Base-by-base conservation (phyloP, 1,140 invertebrate genomes). In the Drosophila sp. region DNA sequence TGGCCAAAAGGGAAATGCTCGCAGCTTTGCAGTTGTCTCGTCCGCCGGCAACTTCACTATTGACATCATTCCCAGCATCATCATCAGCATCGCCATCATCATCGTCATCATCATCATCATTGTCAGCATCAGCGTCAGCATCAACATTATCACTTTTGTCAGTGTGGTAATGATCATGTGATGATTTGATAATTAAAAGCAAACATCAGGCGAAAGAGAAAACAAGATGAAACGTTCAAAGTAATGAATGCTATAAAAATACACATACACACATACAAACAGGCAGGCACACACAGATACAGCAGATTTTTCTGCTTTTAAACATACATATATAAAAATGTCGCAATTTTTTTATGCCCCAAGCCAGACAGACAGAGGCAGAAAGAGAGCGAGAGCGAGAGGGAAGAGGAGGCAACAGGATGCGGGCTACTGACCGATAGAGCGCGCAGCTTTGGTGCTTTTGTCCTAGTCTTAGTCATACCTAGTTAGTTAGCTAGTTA, bases 101-200 rank as follows among this genome's bases (percentile, higher is more conserved):
- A 76, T 79, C 61, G 76, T 75, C 72, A 66, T 45, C 41, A 48
- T 58, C 72, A 76, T 79, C n/a, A n/a, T n/a, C n/a, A n/a, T n/a
- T n/a, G n/a, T n/a, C n/a, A n/a, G n/a, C n/a, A n/a, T n/a, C n/a
- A n/a, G n/a, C n/a, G n/a, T n/a, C 46, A 40, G 38, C 43, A 41
- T 45, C 41, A 48, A 62, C 72, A 76, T 79, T 64, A 79, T 75
- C 72, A 66, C 48, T 67, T 70, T 80, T 86, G 80, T 75, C 75
- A 59, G 66, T 63, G 54, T 38, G 62, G 57, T 77, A 89, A 87
- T 77, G 83, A 87, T 87, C 83, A 80, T 87, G 73, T 83, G 83
- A 81, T 83, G 83, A 87, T 87, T 87, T 87, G 73, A 80, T 87
- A 87, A 87, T 87, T 89, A 87, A 87, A 87, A 87, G 76, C 75